phyloP scores from a whole-genome alignment of 1,140 invertebrate species.

The Lutraria rhynchaena region DNA sequence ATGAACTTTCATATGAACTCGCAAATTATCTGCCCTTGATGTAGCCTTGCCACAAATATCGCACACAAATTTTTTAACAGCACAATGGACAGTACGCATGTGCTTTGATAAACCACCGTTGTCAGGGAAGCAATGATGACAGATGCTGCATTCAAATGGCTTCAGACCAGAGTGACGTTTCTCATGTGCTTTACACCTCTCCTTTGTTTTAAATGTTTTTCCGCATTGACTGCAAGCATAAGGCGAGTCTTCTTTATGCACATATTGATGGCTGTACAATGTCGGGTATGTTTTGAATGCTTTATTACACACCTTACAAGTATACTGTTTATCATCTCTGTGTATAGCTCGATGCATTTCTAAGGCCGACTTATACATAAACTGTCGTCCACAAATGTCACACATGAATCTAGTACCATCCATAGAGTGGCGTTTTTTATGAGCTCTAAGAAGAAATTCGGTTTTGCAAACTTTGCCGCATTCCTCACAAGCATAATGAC shows the following conservation, averaged over 20 bases:
- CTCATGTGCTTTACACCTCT: slow-evolving; percentile 84
- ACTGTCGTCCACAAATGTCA: slow-evolving; percentile 78
- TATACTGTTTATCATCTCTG: slow-evolving; percentile 68
- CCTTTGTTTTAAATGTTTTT: slow-evolving; percentile 85
- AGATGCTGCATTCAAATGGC: slow-evolving; percentile 84
- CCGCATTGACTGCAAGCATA: slow-evolving; percentile 85
- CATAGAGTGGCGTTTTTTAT: slow-evolving; percentile 73
- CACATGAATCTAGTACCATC: slow-evolving; percentile 76
- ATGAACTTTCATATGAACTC: slow-evolving; percentile 83
- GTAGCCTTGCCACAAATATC: slow-evolving; percentile 82
- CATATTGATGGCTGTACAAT: slow-evolving; percentile 83
- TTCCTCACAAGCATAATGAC: slow-evolving; percentile 70
- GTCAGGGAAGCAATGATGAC: slow-evolving; percentile 81
- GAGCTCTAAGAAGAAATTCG: slow-evolving; percentile 69
- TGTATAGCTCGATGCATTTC: slow-evolving; percentile 74
- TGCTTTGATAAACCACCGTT: slow-evolving; percentile 80
- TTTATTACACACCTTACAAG: slow-evolving; percentile 74
- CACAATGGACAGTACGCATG: slow-evolving; percentile 76
- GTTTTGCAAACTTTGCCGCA: slow-evolving; percentile 77
- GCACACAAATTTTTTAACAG: slow-evolving; percentile 76
- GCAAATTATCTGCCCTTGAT: slow-evolving; percentile 83
- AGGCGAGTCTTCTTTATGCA: slow-evolving; percentile 81
- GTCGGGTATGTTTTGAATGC: slow-evolving; percentile 77
- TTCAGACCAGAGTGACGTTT: slow-evolving; percentile 84
- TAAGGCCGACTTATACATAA: slow-evolving; percentile 77